Conservation (phyloP, 2,888 invertebrate genomes). For the Orgyia antiqua region DNA sequence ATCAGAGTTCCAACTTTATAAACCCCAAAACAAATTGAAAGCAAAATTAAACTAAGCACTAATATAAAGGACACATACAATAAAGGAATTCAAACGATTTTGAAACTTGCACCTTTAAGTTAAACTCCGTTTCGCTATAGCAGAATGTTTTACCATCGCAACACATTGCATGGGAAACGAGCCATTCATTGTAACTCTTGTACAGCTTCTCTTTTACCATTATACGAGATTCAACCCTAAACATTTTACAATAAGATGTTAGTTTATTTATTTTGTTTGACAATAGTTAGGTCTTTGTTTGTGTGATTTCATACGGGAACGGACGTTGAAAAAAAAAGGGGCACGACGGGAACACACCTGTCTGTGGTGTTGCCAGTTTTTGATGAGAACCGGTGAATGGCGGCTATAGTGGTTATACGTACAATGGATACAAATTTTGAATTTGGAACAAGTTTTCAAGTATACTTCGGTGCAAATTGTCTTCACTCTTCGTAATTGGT, state of each 20-base stretch:
- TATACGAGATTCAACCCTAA: conserved; percentile 33
- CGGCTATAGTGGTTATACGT: conserved; percentile 44
- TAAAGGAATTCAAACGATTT: conserved; percentile 19
- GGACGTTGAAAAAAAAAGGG: conserved; percentile 76
- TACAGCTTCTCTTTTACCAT: conserved; percentile 33
- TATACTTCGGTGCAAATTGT: too few species aligned
- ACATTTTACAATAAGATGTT: conserved; percentile 10
- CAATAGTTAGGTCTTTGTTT: conserved; percentile 33
- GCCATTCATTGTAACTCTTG: conserved; percentile 72
- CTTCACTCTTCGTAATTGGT: too few species aligned
- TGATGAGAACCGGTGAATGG: conserved; percentile 71
- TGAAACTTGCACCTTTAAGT: conserved; percentile 19
- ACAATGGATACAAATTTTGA: conserved; percentile 52
- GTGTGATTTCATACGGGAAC: conserved; percentile 46
- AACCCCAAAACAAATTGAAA: conserved; percentile 61
- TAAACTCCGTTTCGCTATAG: conserved; percentile 40
- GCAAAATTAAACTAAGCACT: conserved; percentile 39
- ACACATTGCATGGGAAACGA: conserved; percentile 70
- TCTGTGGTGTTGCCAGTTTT: conserved; percentile 75
- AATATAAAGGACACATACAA: conserved; percentile 40
- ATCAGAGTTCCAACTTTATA: conserved; percentile 41
- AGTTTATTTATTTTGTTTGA: conserved; percentile 11
- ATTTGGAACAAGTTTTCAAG: conserved; percentile 40
- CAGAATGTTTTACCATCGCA: conserved; percentile 60
- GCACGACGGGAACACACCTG: conserved; percentile 76